Conservation (phyloP, 2,113 vertebrate species). For the Onychorhynchus coronatus region DNA sequence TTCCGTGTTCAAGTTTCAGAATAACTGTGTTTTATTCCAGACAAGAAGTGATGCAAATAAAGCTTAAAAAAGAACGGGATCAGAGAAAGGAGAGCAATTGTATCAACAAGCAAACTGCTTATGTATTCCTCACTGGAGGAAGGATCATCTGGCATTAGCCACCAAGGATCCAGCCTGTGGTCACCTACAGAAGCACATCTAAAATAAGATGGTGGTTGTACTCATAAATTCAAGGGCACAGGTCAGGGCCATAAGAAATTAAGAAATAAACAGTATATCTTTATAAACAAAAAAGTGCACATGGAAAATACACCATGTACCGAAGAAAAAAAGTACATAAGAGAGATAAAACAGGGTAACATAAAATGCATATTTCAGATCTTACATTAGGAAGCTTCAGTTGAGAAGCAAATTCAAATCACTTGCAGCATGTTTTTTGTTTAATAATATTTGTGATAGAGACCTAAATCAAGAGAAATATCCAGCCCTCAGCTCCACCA, state of each 20-base stretch:
- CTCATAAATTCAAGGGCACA: neutral
- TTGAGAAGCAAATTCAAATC: neutral
- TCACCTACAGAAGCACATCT: neutral
- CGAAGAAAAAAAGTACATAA: neutral
- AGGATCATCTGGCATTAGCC: neutral
- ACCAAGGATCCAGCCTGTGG: neutral
- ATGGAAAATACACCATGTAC: neutral
- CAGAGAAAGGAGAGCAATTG: neutral
- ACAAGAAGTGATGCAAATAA: neutral
- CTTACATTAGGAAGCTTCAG: neutral
- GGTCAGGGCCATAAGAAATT: neutral
- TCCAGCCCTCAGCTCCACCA: neutral
- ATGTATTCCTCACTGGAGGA: neutral
- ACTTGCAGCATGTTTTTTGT: neutral
- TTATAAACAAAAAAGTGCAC: neutral
- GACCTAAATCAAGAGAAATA: neutral
- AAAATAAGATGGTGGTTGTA: neutral
- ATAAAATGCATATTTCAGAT: neutral
- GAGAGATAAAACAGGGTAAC: neutral
- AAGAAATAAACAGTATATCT: neutral
- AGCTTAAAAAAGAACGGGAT: neutral
- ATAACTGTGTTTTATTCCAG: constrained; percentile 39
- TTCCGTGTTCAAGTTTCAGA: constrained; percentile 24
- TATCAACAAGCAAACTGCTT: neutral
- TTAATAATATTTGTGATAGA: neutral